Conservation (phyloP, 2,888 invertebrate species). For the Drosophila aldrichi region DNA sequence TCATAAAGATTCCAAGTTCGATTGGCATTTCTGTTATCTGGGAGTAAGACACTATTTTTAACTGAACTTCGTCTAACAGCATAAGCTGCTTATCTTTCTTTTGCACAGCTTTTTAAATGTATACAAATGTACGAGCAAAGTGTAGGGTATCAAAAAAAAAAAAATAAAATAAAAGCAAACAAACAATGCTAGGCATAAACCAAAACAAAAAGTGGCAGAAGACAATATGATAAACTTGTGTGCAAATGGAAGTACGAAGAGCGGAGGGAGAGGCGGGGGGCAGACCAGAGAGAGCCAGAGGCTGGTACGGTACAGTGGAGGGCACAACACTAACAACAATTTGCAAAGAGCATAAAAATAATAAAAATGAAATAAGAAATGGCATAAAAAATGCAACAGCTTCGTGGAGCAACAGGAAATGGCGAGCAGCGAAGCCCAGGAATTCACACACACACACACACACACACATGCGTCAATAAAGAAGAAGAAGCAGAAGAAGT, state of each 20-base stretch:
- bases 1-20: neutral
- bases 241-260: conserved; percentile 30
- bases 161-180: conserved; percentile 15
- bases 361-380: conserved; percentile 72
- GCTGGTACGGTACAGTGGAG: conserved; percentile 13
- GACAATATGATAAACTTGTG: conserved; percentile 63
- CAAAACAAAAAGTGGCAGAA: conserved; percentile 26
- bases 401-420: conserved; percentile 64
- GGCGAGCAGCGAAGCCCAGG: conserved; percentile 22
- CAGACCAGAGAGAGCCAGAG: neutral
- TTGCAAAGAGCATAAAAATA: conserved; percentile 65
- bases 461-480: neutral
- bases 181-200: conserved; percentile 1
- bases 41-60: neutral
- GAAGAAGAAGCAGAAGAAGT: neutral
- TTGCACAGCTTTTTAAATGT: neutral
- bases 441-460: conserved; percentile 32
- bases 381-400: conserved; percentile 78
- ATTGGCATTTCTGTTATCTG: neutral
- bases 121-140: neutral
- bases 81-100: neutral
- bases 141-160: conserved; percentile 36
- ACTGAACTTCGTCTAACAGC: neutral
- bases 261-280: neutral
- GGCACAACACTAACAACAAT: conserved; percentile 28